Evolutionary conservation across 2,797 vertebrate genomes (phyloP).

Genomic region (Harpagifer antarcticus): DNA sequence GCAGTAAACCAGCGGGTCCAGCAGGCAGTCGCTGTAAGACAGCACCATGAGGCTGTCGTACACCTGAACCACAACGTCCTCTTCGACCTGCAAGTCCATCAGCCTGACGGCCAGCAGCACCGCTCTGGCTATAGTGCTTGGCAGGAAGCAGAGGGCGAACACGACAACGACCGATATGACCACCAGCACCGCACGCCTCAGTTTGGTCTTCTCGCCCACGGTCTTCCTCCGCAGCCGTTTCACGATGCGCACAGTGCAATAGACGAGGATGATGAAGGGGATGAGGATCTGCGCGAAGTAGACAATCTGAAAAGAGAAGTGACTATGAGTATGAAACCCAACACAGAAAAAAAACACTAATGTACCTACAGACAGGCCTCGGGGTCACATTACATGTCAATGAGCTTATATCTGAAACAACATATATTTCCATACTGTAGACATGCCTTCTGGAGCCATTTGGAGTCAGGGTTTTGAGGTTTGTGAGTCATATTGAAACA

Average conservation of each 20-base stretch:
- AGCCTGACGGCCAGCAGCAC: slow-evolving; percentile 51
- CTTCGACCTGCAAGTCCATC: rapidly evolving
- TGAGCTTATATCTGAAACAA: no score
- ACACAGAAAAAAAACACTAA: background rate
- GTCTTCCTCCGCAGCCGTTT: slow-evolving; percentile 72
- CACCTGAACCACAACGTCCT: slow-evolving; percentile 67
- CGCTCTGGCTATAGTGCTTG: slow-evolving; percentile 66
- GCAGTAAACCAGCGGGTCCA: slow-evolving; percentile 86
- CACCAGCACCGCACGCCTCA: slow-evolving; percentile 66
- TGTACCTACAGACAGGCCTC: background rate
- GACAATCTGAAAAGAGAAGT: slow-evolving; percentile 25
- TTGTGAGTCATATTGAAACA: background rate
- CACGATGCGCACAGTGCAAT: slow-evolving; percentile 72
- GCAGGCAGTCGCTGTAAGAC: slow-evolving; percentile 83
- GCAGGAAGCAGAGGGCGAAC: slow-evolving; percentile 81
- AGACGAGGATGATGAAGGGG: slow-evolving; percentile 80
- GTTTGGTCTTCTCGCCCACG: slow-evolving; percentile 70
- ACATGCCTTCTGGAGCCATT: no score
- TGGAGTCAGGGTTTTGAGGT: background rate
- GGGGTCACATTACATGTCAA: background rate
- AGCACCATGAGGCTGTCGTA: slow-evolving; percentile 82
- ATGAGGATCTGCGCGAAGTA: slow-evolving; percentile 80
- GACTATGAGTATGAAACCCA: background rate
- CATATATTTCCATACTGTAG: no score
- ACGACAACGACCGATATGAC: slow-evolving; percentile 67